Conservation (phyloP, 2,888 invertebrate species). For the Scelioninae gen. 1 region DNA sequence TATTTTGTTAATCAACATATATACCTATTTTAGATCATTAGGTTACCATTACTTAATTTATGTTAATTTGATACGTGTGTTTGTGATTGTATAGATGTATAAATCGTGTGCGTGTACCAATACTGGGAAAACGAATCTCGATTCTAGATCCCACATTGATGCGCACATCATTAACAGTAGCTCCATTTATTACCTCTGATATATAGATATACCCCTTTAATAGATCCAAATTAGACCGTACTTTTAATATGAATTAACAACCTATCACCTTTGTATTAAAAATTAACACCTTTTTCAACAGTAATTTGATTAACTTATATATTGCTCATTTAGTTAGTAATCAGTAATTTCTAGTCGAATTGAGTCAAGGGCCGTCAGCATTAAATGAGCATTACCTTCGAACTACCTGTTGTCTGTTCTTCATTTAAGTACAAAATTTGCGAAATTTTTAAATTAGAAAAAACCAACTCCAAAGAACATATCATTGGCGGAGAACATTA, state of each 20-base stretch:
- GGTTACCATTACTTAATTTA: constrained; percentile 44
- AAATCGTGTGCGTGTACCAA: constrained; percentile 18
- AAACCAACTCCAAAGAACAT: constrained; percentile 8
- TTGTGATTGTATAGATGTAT: constrained; percentile 49
- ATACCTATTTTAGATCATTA: constrained; percentile 40
- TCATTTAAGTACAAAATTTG: constrained; percentile 50
- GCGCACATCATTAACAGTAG: constrained; percentile 32
- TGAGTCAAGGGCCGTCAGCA: constrained; percentile 5
- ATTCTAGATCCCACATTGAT: constrained; percentile 5
- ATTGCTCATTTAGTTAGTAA: constrained; percentile 30
- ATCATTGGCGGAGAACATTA: constrained; percentile 40
- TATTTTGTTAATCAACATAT: constrained; percentile 30
- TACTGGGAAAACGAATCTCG: not conserved
- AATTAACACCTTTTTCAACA: not conserved
- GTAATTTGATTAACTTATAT: not conserved
- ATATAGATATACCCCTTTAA: too few relatives aligned
- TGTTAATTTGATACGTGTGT: constrained; percentile 26
- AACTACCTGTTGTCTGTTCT: constrained; percentile 16
- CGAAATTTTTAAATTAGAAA: constrained; percentile 18
- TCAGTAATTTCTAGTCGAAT: constrained; percentile 12
- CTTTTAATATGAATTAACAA: constrained; percentile 11
- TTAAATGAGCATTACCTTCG: constrained; percentile 3
- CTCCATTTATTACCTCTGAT: constrained; percentile 8
- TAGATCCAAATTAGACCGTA: not conserved
- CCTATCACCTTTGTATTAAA: not conserved